Evolutionary conservation across 2,888 invertebrate genomes (phyloP), one percentile per base, ranked within the genome.

Genomic region (Lasioglossum figueresi): DNA sequence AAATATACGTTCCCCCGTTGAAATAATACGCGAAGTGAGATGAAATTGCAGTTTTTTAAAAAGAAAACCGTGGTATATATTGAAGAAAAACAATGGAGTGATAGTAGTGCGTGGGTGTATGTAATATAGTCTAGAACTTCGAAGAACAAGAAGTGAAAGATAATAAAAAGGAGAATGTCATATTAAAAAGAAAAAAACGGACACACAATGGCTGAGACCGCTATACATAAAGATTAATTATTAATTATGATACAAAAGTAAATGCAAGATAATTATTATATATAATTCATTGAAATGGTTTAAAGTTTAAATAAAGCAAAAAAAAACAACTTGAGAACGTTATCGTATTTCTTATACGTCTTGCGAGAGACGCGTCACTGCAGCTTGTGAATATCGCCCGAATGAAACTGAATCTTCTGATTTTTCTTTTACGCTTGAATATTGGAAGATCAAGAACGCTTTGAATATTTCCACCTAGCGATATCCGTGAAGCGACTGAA

Each of bases 271-370:
- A 91, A 93, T 92, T 91, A 92, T 92, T 92, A 93, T 93, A 93
- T 90, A 93, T 93, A 92, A 91, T 92, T 93, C 91, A 93, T 92
- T 93, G 89, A 92, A 93, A 92, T 93, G 92, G 92, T 93, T 94
- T 91, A 91, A 94, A 93, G 93, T 93, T 93, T 93, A 90, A 93
- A 94, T 93, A 93, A 93, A 94, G 90, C 85, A 91, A 92, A 90
- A 88, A 89, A 88, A 87, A 91, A 83, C 88, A 90, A 86, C 86
- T 90, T 80, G 88, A 90, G 86, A 90, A 90, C 82, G 89, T 90
- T 88, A 90, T 88, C 91, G 91, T 91, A 88, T 92, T 91, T 92
- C 91, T 91, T 91, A 90, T 91, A 90, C 88, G 87, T 92, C 87
- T 90, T 88, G 83, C 80, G 84, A 89, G 84, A 85, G 70, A 70